phyloP scores from a whole-genome alignment of 2,113 vertebrate species.

The Albula goreensis region DNA sequence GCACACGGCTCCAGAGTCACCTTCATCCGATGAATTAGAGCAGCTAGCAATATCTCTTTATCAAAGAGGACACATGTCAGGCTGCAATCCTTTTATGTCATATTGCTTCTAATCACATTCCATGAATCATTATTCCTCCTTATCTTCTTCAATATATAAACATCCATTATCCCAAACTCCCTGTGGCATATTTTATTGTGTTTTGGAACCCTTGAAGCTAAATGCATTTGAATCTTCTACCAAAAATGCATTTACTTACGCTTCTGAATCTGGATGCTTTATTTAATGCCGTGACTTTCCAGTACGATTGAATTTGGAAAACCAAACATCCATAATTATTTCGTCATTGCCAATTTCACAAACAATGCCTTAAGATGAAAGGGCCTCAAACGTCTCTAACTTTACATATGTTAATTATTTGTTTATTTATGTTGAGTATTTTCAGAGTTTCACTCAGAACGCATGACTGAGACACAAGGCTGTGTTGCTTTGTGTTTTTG shows the following conservation, averaged over 20 bases:
- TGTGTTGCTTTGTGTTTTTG: neutral
- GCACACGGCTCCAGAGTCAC: slow-evolving; percentile 1
- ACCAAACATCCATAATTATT: too few relatives aligned
- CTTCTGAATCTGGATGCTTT: neutral
- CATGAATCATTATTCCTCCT: slow-evolving; percentile 25
- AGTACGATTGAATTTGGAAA: neutral
- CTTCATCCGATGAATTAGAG: slow-evolving; percentile 18
- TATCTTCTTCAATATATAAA: slow-evolving; percentile 25
- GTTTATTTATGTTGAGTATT: neutral
- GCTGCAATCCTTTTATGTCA: slow-evolving; percentile 17
- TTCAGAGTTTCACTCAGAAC: neutral
- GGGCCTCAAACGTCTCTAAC: neutral
- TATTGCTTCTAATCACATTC: slow-evolving; percentile 22
- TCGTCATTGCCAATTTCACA: neutral
- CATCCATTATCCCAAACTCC: slow-evolving; percentile 16
- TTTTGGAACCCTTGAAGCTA: slow-evolving; percentile 9
- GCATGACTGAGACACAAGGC: neutral
- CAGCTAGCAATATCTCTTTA: slow-evolving; percentile 13
- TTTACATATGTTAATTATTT: neutral
- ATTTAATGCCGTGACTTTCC: neutral
- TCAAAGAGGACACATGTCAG: slow-evolving; percentile 27
- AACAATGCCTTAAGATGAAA: neutral
- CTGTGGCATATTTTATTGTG: slow-evolving; percentile 24
- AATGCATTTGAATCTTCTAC: slow-evolving; percentile 18
- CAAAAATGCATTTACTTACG: neutral